Evolutionary conservation across 2,888 invertebrate genomes (phyloP), one percentile per base, ranked within the genome.

Genomic region (Chymomyza procnemis): DNA sequence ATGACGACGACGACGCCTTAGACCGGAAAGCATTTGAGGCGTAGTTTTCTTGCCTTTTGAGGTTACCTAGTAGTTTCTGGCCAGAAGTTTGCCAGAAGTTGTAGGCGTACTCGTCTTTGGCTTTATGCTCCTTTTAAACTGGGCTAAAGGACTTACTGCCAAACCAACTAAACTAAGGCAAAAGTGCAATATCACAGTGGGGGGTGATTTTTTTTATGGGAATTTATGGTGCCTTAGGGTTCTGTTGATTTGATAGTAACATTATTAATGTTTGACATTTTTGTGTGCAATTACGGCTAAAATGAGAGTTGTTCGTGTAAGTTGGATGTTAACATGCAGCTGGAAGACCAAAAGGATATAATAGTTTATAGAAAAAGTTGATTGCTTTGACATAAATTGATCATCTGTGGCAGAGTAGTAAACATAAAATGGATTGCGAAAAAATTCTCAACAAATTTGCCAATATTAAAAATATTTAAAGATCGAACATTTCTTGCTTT

Each of bases 11-110:
- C 19, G 50, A 50, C 55, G 69, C 50, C 73, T 46, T 68, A 64
- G 19, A 59, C 64, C 73, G 73, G 86, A 81, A 85, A 76, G 68
- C 58, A 73, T 83, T 83, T 80, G 76, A 85, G 86, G 79, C 69
- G 84, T 80, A 67, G 69, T 66, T 76, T 73, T 54, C 21, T 56
- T 41, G 52, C 59, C 48, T 71, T 77, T 78, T 80, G 80, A 71
- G 83, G 85, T 85, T 80, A 80, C 67, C 78, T 54, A 16, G 56
- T 26, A 26, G 56, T 30, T 54, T 50, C 50, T 50, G n/a, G n/a
- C 8, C n/a, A n/a, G 50, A 50, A 50, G 50, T 50, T 50, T 50
- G 68, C 67, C 73, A 67, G 75, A 73, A 70, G 73, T 30, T 70
- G 71, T 69, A 64, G 74, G 71, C 64, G 69, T 61, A 48, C 46